Evolutionary conservation across 2,113 vertebrate species (phyloP), one percentile per base, ranked within the genome.

Genomic region (Hypomesus transpacificus): DNA sequence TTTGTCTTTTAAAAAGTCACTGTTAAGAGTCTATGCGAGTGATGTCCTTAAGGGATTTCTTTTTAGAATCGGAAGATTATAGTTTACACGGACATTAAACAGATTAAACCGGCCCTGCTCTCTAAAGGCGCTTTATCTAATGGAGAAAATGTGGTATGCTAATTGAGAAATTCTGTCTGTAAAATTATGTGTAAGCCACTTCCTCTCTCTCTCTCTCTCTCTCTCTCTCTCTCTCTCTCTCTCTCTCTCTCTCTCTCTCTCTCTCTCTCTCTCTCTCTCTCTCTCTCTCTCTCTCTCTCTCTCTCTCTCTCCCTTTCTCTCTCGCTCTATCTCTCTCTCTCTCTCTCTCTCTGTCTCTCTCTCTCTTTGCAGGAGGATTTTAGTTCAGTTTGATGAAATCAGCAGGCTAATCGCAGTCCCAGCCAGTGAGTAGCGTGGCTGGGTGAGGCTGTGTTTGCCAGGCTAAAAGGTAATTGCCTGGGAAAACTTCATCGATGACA

Each of bases 401-500:
- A 84, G 82, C 87, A 69, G 84, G 81, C 85, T 91, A 89, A 91
- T 90, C 89, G 81, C 69, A 79, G 84, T 82, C 84, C 84, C 86
- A 85, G 89, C 87, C 87, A 82, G 85, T 65, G 85, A 88, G 84
- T 89, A 77, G 80, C 80, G 11, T 82, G 77, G 84, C 84, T 66
- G 88, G 89, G 87, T 71, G 82, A 87, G 80, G 75, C 82, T 68
- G 71, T 90, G 93, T 91, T 95, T 95, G 93, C 93, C 91, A 90
- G 93, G 91, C 94, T 94, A 94, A 95, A 95, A 95, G 92, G 92
- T 94, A 94, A 91, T 93, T 92, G 91, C 94, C 93, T 92, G 86
- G 81, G 86, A 91, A 91, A 95, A 94, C 90, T 93, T 90, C 91
- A 88, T 89, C 87, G 92, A 93, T 96, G 96, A 96, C 95, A 98